These are phyloP conservation scores for Rosalia funebris DNA, from an alignment of 2,888 invertebrate genomes.

Conservation along the genomic window DNA sequence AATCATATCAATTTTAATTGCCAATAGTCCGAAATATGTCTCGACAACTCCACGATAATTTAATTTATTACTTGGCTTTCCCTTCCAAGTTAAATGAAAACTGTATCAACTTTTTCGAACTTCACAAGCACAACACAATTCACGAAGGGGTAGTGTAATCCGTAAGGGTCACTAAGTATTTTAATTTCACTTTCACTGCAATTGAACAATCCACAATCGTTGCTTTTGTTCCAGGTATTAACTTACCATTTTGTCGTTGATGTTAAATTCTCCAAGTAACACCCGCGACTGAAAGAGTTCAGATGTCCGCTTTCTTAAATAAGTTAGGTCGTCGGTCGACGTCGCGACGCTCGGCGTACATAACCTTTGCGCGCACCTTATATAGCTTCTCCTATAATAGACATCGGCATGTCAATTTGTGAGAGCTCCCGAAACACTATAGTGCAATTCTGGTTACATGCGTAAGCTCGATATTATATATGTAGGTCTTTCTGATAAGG, in stretches of 20 bases:
- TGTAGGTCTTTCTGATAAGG: too few relatives aligned
- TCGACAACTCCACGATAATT: too few relatives aligned
- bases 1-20: too few relatives aligned
- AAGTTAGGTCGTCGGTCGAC: conserved; percentile 48
- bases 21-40: too few relatives aligned
- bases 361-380: conserved; percentile 54
- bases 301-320: conserved; percentile 54
- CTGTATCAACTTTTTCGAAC: conserved; percentile 16
- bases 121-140: conserved; percentile 7
- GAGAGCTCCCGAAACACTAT: conserved; percentile 41
- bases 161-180: background rate
- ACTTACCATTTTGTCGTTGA: conserved; percentile 61
- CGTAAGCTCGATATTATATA: too few relatives aligned
- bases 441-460: conserved; percentile 33
- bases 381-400: conserved; percentile 58
- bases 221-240: background rate
- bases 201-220: background rate
- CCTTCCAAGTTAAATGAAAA: too few relatives aligned
- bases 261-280: conserved; percentile 57
- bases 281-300: conserved; percentile 58
- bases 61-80: too few relatives aligned
- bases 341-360: conserved; percentile 42
- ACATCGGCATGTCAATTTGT: conserved; percentile 40
- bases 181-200: background rate
- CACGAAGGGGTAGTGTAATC: background rate